Evolutionary conservation across 2,888 invertebrate species (phyloP).

Genomic region (Ypsolopha sequella): DNA sequence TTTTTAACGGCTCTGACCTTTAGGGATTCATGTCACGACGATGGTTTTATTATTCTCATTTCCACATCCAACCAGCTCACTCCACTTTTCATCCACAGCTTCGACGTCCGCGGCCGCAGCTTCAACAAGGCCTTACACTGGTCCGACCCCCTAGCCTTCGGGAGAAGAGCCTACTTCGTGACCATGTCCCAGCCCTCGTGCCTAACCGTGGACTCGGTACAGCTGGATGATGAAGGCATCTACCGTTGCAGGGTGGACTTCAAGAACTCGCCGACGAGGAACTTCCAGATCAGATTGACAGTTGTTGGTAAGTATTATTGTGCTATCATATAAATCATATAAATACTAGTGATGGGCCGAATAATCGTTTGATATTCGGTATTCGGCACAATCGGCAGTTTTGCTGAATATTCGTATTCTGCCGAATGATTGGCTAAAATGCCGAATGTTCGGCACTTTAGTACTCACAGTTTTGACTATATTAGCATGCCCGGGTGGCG

Average conservation of each 20-base stretch:
- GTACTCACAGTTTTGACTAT: too few relatives aligned
- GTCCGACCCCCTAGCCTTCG: constrained; percentile 86
- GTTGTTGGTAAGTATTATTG: constrained; percentile 81
- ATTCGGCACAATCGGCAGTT: background rate
- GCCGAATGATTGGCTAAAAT: too few relatives aligned
- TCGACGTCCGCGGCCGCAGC: constrained; percentile 86
- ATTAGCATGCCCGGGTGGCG: too few relatives aligned
- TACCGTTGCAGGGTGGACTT: constrained; percentile 93
- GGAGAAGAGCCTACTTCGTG: constrained; percentile 86
- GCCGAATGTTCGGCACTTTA: too few relatives aligned
- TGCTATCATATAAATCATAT: background rate
- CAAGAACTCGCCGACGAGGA: constrained; percentile 88
- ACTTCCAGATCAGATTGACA: constrained; percentile 87
- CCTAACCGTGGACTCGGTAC: constrained; percentile 84
- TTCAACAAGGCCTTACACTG: constrained; percentile 85
- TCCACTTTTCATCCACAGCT: constrained; percentile 60
- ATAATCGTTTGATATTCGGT: background rate
- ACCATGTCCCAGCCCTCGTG: constrained; percentile 84
- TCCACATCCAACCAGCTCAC: too few relatives aligned
- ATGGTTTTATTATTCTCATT: too few relatives aligned
- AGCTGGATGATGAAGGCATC: constrained; percentile 85
- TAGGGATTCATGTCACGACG: too few relatives aligned
- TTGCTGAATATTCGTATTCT: too few relatives aligned
- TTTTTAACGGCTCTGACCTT: too few relatives aligned
- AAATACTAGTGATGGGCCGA: background rate